A percentile compares a stretch with the other conserved stretches of the same genome.
Evolutionary conservation across 2,888 invertebrate genomes (phyloP).

Genomic region (Apomyelois bistriatella): DNA sequence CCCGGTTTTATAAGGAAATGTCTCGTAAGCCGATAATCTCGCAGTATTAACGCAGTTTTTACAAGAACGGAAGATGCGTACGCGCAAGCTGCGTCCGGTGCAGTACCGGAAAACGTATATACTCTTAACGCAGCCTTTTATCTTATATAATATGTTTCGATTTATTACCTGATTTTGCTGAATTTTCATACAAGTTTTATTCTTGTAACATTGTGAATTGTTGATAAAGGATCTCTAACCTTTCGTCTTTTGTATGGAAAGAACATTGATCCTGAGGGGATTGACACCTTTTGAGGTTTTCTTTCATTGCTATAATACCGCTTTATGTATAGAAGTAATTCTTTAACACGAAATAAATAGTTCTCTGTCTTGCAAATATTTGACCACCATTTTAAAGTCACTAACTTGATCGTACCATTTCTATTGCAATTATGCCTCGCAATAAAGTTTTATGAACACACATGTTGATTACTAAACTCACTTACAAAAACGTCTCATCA

Average conservation of each 20-base stretch:
- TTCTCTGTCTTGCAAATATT: too few relatives aligned
- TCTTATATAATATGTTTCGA: background rate
- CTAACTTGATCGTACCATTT: background rate
- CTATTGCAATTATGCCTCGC: background rate
- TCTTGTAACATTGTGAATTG: too few relatives aligned
- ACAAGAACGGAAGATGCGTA: constrained; percentile 47
- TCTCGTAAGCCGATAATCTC: constrained; percentile 5
- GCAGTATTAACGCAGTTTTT: constrained; percentile 1
- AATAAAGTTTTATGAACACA: background rate
- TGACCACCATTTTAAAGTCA: too few relatives aligned
- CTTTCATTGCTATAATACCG: too few relatives aligned
- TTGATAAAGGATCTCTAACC: too few relatives aligned
- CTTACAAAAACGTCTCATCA: constrained; percentile 39
- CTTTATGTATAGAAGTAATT: too few relatives aligned
- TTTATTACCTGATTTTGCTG: background rate
- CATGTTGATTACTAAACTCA: constrained; percentile 36
- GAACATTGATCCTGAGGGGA: too few relatives aligned
- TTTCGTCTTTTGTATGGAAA: too few relatives aligned
- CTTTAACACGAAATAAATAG: too few relatives aligned
- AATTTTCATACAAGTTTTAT: background rate
- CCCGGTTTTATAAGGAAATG: background rate
- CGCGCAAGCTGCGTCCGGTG: constrained; percentile 55
- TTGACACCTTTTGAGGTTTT: too few relatives aligned
- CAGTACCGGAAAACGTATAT: constrained; percentile 37
- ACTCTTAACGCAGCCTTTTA: constrained; percentile 24